These are phyloP conservation scores for Ariopsis seemanni DNA, from an alignment of 2,113 vertebrate species.

Conservation along the genomic window DNA sequence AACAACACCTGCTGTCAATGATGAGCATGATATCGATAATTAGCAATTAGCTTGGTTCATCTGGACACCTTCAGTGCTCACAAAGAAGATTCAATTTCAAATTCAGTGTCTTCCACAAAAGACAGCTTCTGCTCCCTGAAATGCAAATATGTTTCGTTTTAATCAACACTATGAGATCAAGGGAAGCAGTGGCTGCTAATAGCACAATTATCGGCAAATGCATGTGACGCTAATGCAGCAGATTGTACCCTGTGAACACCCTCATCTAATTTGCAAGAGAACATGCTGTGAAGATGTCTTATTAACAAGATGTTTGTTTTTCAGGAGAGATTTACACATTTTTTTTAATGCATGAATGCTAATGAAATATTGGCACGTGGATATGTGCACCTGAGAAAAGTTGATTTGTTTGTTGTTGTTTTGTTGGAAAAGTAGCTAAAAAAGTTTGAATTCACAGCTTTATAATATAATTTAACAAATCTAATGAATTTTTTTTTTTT, in stretches of 20 bases:
- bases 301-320: conserved; percentile 14
- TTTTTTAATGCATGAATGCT: conserved; percentile 28
- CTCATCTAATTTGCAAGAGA: conserved; percentile 41
- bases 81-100: conserved; percentile 1
- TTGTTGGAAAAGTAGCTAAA: background rate
- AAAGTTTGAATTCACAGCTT: background rate
- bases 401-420: background rate
- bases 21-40: conserved; percentile 2
- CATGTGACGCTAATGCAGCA: conserved; percentile 30
- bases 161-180: conserved; percentile 34
- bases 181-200: conserved; percentile 58
- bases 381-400: background rate
- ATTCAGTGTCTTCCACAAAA: conserved; percentile 11
- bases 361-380: conserved; percentile 9
- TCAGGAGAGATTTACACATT: conserved; percentile 11
- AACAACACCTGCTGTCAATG: background rate
- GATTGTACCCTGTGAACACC: conserved; percentile 48
- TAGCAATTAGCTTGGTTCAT: background rate
- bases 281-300: conserved; percentile 53
- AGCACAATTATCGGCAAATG: conserved; percentile 57
- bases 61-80: background rate
- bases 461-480: background rate
- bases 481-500: background rate
- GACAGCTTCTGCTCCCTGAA: conserved; percentile 34
- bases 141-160: conserved; percentile 21